Evolutionary conservation across 2,888 invertebrate genomes (phyloP).

Genomic region (Drosophila pegasa): DNA sequence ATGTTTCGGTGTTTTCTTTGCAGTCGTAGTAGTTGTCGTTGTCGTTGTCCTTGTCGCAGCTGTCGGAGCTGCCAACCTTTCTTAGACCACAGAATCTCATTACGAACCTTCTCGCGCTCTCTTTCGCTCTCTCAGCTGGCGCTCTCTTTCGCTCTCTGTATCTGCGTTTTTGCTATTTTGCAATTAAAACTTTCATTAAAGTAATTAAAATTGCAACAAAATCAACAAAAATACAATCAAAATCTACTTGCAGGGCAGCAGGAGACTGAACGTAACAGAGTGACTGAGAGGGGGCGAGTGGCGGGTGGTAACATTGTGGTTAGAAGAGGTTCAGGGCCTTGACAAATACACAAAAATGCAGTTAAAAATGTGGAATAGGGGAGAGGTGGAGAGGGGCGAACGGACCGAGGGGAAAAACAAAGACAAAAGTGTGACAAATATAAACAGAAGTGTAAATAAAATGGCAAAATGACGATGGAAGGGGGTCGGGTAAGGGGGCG

Average conservation of each 20-base stretch:
- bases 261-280: neutral
- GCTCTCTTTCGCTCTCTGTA: conserved; percentile 23
- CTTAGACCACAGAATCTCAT: conserved; percentile 80
- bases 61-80: conserved; percentile 71
- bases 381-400: neutral
- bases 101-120: conserved; percentile 44
- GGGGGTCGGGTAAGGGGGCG: neutral
- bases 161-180: conserved; percentile 78
- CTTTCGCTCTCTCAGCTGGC: conserved; percentile 11
- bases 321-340: conserved; percentile 53
- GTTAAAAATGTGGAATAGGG: conserved; percentile 59
- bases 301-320: conserved; percentile 20
- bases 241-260: conserved; percentile 46
- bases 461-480: conserved; percentile 50
- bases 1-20: conserved; percentile 15
- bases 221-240: conserved; percentile 80
- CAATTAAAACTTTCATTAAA: conserved; percentile 84
- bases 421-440: conserved; percentile 79
- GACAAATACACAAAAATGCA: conserved; percentile 78
- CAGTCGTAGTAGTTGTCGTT: conserved; percentile 17
- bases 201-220: conserved; percentile 84
- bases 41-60: conserved; percentile 36
- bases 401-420: conserved; percentile 35
- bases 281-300: neutral
- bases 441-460: conserved; percentile 80